phyloP scores from a whole-genome alignment of 2,797 vertebrate genomes.

The Phrynocephalus vlangalii region DNA sequence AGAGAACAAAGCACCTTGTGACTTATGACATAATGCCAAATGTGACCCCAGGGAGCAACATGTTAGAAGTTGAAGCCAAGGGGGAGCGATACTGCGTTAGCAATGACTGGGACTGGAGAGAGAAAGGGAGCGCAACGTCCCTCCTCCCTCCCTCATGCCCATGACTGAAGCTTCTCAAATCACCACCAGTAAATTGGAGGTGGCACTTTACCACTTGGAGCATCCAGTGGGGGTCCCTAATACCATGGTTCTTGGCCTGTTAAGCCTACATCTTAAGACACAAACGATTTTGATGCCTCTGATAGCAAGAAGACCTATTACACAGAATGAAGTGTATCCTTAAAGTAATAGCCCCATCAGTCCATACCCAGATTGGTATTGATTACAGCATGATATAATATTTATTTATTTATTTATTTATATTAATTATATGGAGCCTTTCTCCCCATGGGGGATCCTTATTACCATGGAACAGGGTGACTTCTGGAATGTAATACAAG shows the following conservation, averaged over 20 bases:
- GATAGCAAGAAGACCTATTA: neutral
- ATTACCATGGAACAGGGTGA: neutral
- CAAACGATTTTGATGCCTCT: conserved; percentile 38
- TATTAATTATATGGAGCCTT: too few species aligned
- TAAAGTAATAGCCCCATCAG: neutral
- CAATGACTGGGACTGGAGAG: conserved; percentile 35
- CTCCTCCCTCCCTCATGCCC: conserved; percentile 23
- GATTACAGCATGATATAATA: neutral
- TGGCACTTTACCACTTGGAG: neutral
- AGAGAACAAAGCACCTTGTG: conserved; percentile 47
- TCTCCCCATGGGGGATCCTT: too few species aligned
- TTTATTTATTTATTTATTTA: neutral
- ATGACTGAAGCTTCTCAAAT: conserved; percentile 41
- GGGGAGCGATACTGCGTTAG: conserved; percentile 7
- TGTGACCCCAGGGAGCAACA: conserved; percentile 12
- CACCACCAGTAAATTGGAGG: conserved; percentile 28
- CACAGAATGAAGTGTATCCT: neutral
- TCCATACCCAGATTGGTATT: neutral
- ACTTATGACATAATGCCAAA: conserved; percentile 41
- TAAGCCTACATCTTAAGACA: conserved; percentile 32
- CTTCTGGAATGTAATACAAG: neutral
- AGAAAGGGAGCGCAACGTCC: conserved; percentile 29
- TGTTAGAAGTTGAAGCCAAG: neutral
- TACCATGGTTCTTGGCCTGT: conserved; percentile 36
- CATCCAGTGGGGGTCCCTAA: conserved; percentile 30